These are phyloP conservation scores for Ephydatia muelleri DNA, from an alignment of 37 sponge, comb jelly and placozoan genomes.

Conservation along the genomic window DNA sequence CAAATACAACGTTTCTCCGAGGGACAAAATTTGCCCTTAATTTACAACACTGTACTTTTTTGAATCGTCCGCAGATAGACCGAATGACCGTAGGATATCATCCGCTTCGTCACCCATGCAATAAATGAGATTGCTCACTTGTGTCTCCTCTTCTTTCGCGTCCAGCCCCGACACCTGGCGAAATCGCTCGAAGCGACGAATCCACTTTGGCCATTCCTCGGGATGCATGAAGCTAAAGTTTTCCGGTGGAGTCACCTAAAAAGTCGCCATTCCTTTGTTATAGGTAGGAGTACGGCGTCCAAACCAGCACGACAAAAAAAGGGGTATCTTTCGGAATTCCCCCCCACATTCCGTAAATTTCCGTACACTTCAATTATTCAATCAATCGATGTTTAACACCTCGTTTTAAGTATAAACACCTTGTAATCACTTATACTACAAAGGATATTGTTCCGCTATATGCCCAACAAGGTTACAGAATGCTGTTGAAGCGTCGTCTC, in stretches of 20 bases:
- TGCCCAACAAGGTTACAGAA: too few relatives aligned
- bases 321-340: too few relatives aligned
- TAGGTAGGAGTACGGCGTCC: too few relatives aligned
- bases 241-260: slow-evolving; percentile 44
- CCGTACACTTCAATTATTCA: too few relatives aligned
- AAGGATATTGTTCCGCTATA: too few relatives aligned
- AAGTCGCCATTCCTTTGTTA: slow-evolving; percentile 8
- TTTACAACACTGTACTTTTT: slow-evolving; percentile 34
- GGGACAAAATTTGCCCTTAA: slow-evolving; percentile 37
- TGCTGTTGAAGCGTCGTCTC: too few relatives aligned
- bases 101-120: slow-evolving; percentile 47
- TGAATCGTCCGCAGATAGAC: slow-evolving; percentile 19
- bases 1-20: slow-evolving; percentile 39
- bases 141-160: slow-evolving; percentile 24
- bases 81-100: slow-evolving; percentile 38
- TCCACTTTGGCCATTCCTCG: slow-evolving; percentile 54
- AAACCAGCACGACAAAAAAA: too few relatives aligned
- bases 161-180: slow-evolving; percentile 28
- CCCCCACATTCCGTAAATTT: too few relatives aligned
- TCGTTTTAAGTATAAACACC: too few relatives aligned
- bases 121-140: slow-evolving; percentile 44
- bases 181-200: slow-evolving; percentile 34
- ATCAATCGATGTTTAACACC: too few relatives aligned
- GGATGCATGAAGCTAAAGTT: slow-evolving; percentile 36
- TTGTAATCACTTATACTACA: too few relatives aligned